Evolutionary conservation across 2,113 vertebrate species (phyloP).

Genomic region (Pseudois nayaur): DNA sequence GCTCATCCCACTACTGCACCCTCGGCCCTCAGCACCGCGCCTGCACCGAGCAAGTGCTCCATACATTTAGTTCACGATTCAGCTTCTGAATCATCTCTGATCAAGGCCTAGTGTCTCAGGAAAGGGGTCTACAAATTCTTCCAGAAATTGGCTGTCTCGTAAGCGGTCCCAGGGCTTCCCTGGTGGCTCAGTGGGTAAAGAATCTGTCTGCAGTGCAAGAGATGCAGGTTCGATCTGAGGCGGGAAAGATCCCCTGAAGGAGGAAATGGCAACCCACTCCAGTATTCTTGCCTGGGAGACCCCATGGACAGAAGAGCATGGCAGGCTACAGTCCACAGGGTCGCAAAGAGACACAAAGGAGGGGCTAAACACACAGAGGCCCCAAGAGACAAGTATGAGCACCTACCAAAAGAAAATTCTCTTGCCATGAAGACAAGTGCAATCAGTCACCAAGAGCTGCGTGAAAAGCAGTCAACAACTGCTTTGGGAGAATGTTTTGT

Average conservation of each 20-base stretch:
- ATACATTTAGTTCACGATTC: not conserved
- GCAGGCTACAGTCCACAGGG: fast-evolving
- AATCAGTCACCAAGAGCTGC: not conserved
- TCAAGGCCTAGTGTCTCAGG: not conserved
- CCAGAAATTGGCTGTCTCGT: not conserved
- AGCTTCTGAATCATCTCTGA: not conserved
- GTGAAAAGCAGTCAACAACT: not conserved
- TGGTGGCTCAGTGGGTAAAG: not conserved
- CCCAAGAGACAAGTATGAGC: not conserved
- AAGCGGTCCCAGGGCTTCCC: not conserved
- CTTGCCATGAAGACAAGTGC: not conserved
- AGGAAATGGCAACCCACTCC: not conserved
- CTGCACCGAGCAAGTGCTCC: not conserved
- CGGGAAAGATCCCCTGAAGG: not conserved
- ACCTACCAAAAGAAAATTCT: not conserved
- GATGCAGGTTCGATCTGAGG: not conserved
- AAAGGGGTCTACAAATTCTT: not conserved
- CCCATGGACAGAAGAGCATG: not conserved
- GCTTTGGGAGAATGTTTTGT: not conserved
- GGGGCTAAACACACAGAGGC: not conserved
- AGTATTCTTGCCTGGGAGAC: not conserved
- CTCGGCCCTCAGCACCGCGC: not conserved
- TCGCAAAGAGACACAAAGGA: not conserved
- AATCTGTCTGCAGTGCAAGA: not conserved
- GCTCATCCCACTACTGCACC: not conserved